Evolutionary conservation across 2,797 vertebrate genomes (phyloP).

Genomic region (Thalassophryne amazonica): DNA sequence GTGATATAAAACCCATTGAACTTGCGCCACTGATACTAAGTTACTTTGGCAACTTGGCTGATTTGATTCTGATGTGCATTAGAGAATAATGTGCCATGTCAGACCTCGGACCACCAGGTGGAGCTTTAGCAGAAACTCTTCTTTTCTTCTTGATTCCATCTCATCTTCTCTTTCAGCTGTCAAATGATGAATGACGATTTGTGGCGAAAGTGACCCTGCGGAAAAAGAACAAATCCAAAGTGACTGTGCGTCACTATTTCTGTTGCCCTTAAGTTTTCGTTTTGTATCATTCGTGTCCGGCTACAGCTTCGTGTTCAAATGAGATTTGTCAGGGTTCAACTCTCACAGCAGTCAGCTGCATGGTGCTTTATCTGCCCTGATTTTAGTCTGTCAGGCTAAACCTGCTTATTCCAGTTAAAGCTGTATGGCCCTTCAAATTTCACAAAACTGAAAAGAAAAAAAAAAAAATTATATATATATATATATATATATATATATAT

Average conservation of each 20-base stretch:
- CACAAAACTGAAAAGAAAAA: too few species aligned
- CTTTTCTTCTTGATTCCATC: slow-evolving; percentile 36
- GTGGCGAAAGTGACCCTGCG: slow-evolving; percentile 96
- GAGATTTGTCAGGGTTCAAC: too few species aligned
- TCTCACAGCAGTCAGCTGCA: too few species aligned
- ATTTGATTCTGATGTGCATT: slow-evolving; percentile 65
- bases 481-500: too few species aligned
- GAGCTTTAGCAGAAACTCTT: slow-evolving; percentile 33
- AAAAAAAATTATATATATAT: too few species aligned
- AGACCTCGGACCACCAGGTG: slow-evolving; percentile 42
- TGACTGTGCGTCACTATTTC: background rate
- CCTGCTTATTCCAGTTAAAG: too few species aligned
- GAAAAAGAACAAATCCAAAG: slow-evolving; percentile 6
- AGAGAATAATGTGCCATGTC: slow-evolving; percentile 71
- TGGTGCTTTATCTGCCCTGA: too few species aligned
- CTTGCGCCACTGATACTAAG: slow-evolving; percentile 46
- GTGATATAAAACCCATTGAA: slow-evolving; percentile 36
- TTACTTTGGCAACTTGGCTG: slow-evolving; percentile 79
- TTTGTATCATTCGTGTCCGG: too few species aligned
- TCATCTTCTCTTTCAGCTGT: slow-evolving; percentile 69
- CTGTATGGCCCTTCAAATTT: too few species aligned
- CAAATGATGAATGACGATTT: slow-evolving; percentile 98
- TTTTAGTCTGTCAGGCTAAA: too few species aligned
- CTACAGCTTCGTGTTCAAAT: too few species aligned
- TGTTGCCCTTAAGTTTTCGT: too few species aligned